phyloP scores from a whole-genome alignment of 2,113 vertebrate species.

The Odontesthes bonariensis region DNA sequence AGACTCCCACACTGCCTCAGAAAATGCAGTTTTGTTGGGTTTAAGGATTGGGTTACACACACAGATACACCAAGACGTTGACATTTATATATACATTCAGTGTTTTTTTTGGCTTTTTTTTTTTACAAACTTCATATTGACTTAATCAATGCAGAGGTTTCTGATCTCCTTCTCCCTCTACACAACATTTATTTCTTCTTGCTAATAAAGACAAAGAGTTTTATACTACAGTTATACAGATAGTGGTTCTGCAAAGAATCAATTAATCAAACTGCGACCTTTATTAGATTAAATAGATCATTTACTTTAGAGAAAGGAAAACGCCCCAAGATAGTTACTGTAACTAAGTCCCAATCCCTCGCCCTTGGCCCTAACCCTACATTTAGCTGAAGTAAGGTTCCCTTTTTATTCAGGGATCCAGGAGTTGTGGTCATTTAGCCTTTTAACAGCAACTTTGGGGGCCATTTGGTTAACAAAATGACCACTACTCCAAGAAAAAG shows the following conservation, averaged over 20 bases:
- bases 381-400: not conserved
- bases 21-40: slow-evolving; percentile 45
- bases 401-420: not conserved
- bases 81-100: slow-evolving; percentile 25
- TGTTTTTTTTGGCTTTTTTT: slow-evolving; percentile 7
- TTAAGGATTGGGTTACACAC: slow-evolving; percentile 47
- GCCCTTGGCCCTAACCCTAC: no score
- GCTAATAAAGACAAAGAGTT: slow-evolving; percentile 23
- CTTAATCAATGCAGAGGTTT: slow-evolving; percentile 55
- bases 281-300: slow-evolving; percentile 42
- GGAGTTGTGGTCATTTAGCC: not conserved
- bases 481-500: not conserved
- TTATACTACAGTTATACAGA: slow-evolving; percentile 31
- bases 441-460: not conserved
- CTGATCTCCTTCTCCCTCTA: slow-evolving; percentile 48
- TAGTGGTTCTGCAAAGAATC: slow-evolving; percentile 9
- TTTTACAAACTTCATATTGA: slow-evolving; percentile 53
- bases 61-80: slow-evolving; percentile 17
- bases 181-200: slow-evolving; percentile 49
- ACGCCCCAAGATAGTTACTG: not conserved
- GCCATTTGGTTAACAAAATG: not conserved
- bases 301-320: slow-evolving; percentile 7
- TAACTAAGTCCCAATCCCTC: not conserved
- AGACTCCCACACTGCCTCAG: not conserved
- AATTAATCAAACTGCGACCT: slow-evolving; percentile 33